Evolutionary conservation across 2,797 vertebrate genomes (phyloP), one percentile per base, ranked within the genome.

Genomic region (Melanotaenia trifasciata): DNA sequence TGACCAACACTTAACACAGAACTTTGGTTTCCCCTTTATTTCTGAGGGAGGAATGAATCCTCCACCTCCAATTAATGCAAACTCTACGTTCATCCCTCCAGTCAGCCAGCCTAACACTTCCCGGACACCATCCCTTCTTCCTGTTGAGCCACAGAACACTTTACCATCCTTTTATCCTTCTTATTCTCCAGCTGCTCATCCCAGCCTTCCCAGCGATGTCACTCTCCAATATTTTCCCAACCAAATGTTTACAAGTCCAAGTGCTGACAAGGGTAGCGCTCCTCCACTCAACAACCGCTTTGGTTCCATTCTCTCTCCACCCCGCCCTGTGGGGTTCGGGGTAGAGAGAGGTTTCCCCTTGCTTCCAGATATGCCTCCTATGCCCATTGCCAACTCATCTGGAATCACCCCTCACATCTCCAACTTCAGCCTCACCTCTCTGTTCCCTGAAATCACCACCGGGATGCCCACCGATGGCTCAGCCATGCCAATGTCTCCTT

Each of bases 221-320:
- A 96, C 97, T 11, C 94, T 99, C 60, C 97, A 97, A 64, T 99
- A 99, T 86, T 99, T 99, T 76, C 94, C 98, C 67, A 99, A 99
- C 85, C 98, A 99, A 72, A 99, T 99, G 96, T 99, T 99, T 92
- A 96, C 96, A 59, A 98, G 98, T 92, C 97, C 98, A 18, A 95
- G 94, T 74, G 94, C 96, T 0, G 98, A 99, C 87, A 99, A 99
- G 82, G 94, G 96, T 0, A 97, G 94, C 53, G 85, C 95, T 16
- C 94, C 97, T 35, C 94, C 95, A 1, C 92, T 99, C 67, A 99
- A 98, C 90, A 99, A 99, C 89, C 95, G 97, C 28, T 99, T 99
- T 35, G 96, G 97, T 70, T 98, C 98, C n/a, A 99, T 99, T 86
- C 94, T 99, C 36, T 99, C 98, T 33, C 98, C 98, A 2, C 97